Evolutionary conservation across 2,797 vertebrate genomes (phyloP).

Genomic region (Poeciliopsis presidionis): DNA sequence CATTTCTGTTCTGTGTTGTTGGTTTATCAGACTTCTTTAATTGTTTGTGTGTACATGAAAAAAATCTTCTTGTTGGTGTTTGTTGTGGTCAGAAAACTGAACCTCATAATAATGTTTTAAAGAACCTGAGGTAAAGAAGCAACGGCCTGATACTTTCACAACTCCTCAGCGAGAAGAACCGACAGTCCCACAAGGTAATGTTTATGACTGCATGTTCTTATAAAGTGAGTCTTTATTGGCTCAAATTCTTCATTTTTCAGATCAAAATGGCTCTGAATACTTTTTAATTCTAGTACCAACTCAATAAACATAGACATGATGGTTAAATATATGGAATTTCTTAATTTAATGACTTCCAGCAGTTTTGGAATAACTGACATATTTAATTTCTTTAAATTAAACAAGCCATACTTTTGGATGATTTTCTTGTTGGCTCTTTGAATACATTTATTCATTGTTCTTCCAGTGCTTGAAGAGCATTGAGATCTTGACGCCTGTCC

Average conservation of each 20-base stretch:
- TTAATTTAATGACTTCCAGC: background rate
- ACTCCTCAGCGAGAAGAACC: conserved; percentile 42
- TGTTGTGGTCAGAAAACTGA: conserved; percentile 28
- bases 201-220: background rate
- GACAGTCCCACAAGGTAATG: conserved; percentile 68
- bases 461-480: conserved; percentile 7
- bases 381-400: conserved; percentile 1
- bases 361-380: background rate
- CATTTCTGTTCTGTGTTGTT: conserved; percentile 4
- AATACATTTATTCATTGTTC: conserved; percentile 54
- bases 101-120: conserved; percentile 67
- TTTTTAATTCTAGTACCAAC: background rate
- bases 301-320: background rate
- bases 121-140: conserved; percentile 72
- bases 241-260: conserved; percentile 22
- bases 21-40: conserved; percentile 7
- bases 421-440: conserved; percentile 1
- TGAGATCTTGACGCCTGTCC: conserved; percentile 9
- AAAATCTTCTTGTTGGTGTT: conserved; percentile 10
- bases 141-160: conserved; percentile 5
- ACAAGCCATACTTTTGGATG: background rate
- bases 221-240: conserved; percentile 27
- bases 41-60: background rate
- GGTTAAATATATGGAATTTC: background rate
- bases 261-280: background rate